These are phyloP conservation scores for Hozukius guyotensis DNA, from an alignment of 2,797 vertebrate species.

Conservation along the genomic window DNA sequence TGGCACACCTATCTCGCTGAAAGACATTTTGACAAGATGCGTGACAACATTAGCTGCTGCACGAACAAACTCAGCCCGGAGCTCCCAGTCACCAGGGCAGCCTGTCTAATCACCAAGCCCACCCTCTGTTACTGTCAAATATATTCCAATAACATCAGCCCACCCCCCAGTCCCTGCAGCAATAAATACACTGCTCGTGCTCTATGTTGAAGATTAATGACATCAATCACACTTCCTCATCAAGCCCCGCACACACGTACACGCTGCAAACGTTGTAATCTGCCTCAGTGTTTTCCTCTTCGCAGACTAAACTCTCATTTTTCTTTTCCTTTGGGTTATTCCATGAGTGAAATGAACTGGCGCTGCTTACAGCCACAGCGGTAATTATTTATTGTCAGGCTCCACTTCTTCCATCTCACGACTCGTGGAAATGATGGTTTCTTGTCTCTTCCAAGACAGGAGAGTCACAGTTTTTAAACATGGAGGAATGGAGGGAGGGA, in stretches of 20 bases:
- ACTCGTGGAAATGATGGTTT: not conserved
- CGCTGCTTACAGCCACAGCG: slow-evolving; percentile 1
- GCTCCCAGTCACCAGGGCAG: slow-evolving; percentile 1
- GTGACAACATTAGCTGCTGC: not conserved
- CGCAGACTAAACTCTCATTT: slow-evolving; percentile 18
- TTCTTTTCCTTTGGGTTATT: slow-evolving; percentile 49
- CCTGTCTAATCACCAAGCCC: slow-evolving; percentile 24
- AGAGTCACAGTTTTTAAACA: slow-evolving; percentile 2
- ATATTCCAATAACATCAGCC: slow-evolving; percentile 16
- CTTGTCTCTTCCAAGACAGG: not conserved
- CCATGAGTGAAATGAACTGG: slow-evolving; percentile 55
- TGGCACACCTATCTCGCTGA: not conserved
- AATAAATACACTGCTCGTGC: slow-evolving; percentile 28
- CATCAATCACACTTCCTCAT: slow-evolving; percentile 54
- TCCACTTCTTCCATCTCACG: slow-evolving; percentile 30
- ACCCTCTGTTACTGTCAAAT: slow-evolving; percentile 31
- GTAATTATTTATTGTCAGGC: slow-evolving; percentile 57
- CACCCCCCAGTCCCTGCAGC: slow-evolving; percentile 1
- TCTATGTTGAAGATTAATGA: slow-evolving; percentile 48
- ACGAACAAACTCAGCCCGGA: not conserved
- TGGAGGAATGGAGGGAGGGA: not conserved
- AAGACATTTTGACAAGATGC: slow-evolving; percentile 22
- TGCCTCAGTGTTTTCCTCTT: slow-evolving; percentile 24
- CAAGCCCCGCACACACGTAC: slow-evolving; percentile 13
- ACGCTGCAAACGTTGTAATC: slow-evolving; percentile 30